Evolutionary conservation across 2,113 vertebrate species (phyloP), one percentile per base, ranked within the genome.

Genomic region (Xiphophorus couchianus): DNA sequence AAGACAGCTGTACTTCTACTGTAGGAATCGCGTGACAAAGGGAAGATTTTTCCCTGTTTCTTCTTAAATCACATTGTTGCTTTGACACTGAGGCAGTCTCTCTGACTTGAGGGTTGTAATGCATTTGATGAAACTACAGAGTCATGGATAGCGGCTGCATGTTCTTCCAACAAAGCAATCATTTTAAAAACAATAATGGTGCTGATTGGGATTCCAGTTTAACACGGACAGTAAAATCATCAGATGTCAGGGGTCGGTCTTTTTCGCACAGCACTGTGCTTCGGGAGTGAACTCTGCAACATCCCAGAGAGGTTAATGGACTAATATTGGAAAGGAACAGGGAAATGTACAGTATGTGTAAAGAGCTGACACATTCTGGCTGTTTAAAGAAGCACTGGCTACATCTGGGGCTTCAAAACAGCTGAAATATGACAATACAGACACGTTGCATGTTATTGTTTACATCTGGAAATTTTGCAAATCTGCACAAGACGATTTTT

Each of bases 61-160:
- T 25, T 62, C 61, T 8, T 63, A 66, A 86, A 84, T 64, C 10
- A 70, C 64, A 30, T 69, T 2, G 2, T 31, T 8, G 61, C 39
- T 66, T 62, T 79, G 82, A 88, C 81, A 85, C 83, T 64, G 31
- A 84, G 69, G 73, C 83, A 79, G 69, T 66, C 76, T 84, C 74
- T 75, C 77, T 1, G 39, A 10, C 75, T 88, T 86, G 30, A 51
- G 5, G 48, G 19, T 25, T 51, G 15, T 25, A 51, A 54, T 54
- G 15, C 7, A 2, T 25, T 54, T 54, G 5, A 54, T 54, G 48
- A 58, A n/a, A 58, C 22, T 2, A 19, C 3, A 13, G 30, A 69
- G 77, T 17, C 1, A 27, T 58, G 71, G 63, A 6, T 15, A 65
- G 66, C 37, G 17, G 73, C 65, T 62, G 77, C 51, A 58, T 65